A percentile compares a stretch with the other conserved stretches of the same genome.
Conservation (phyloP, 2,888 invertebrate species). For the Diaperis boleti region DNA sequence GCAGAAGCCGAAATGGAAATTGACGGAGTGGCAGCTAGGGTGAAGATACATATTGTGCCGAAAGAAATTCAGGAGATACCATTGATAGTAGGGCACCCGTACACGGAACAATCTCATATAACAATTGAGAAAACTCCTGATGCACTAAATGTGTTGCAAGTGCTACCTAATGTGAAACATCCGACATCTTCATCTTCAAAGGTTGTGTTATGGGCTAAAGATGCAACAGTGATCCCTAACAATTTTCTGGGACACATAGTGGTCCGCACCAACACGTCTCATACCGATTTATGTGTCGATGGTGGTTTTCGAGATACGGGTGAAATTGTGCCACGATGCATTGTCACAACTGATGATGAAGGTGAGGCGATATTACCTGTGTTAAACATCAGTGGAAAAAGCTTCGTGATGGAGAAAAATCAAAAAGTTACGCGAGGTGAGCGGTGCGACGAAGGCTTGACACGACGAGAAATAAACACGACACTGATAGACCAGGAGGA, state of each 20-base stretch:
- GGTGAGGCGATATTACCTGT: constrained; percentile 34
- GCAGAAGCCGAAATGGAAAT: not conserved
- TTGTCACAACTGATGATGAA: constrained; percentile 10
- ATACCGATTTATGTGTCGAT: constrained; percentile 11
- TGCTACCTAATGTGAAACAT: not conserved
- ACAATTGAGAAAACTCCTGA: not conserved
- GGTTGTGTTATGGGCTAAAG: not conserved
- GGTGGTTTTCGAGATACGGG: not conserved
- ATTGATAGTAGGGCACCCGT: not conserved
- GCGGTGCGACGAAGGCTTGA: not conserved
- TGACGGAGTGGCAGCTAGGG: not conserved
- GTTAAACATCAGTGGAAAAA: constrained; percentile 25
- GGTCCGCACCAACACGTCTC: not conserved
- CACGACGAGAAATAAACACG: constrained; percentile 3
- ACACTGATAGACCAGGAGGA: not conserved
- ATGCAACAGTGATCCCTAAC: constrained; percentile 11
- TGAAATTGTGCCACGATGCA: not conserved
- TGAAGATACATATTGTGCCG: not conserved
- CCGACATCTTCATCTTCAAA: too few species aligned
- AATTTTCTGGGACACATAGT: constrained; percentile 21
- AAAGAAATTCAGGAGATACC: not conserved
- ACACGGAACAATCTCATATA: constrained; percentile 17
- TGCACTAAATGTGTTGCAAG: not conserved
- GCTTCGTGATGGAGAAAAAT: not conserved
- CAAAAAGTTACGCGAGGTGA: constrained; percentile 11